Base-by-base conservation (phyloP, 2,113 vertebrate genomes). In the Perccottus glenii region DNA sequence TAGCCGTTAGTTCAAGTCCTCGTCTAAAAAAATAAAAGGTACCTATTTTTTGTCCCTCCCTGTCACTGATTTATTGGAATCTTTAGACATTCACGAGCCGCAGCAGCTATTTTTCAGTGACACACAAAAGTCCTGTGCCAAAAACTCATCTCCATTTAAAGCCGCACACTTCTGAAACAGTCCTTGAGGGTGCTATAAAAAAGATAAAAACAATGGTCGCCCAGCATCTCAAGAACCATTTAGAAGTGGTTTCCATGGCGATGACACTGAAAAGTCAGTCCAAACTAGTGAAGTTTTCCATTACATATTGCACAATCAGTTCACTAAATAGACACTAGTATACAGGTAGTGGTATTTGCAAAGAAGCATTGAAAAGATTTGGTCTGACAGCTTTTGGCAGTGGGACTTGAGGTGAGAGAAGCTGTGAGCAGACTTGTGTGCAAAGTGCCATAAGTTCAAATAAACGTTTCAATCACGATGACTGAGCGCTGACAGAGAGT, bases 391-490 rank as follows among this genome's bases (percentile, higher is more conserved):
- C 50, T 12, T 42, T 48, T 19, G 59, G 64, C 77, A 63, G 64
- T 2, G 5, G 68, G 70, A 85, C 73, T 60, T 4, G 11, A 67
- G 63, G 71, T 14, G 11, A 68, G 51, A 32, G 32, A 52, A 53
- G 68, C 48, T 57, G 47, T 65, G 67, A 63, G 68, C 32, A 6
- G 47, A 51, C 60, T 11, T 33, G 61, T 51, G 42, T 3, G n/a
- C 60, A 73, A 15, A 51, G 53, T 60, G 43, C 10, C 5, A 4
- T 1, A 58, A 44, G 55, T 58, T 78, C 53, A 78, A 70, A 86
- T 70, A 72, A 80, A 87, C 56, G 74, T 66, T 67, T 77, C 85
- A 73, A 62, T 85, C 83, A 84, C 69, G 73, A 36, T 8, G 62
- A 66, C 47, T 3, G 63, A 60, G 53, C 56, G 49, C 64, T 69